Evolutionary conservation across 2,113 vertebrate species (phyloP).

Genomic region (Corythoichthys haematopterus): DNA sequence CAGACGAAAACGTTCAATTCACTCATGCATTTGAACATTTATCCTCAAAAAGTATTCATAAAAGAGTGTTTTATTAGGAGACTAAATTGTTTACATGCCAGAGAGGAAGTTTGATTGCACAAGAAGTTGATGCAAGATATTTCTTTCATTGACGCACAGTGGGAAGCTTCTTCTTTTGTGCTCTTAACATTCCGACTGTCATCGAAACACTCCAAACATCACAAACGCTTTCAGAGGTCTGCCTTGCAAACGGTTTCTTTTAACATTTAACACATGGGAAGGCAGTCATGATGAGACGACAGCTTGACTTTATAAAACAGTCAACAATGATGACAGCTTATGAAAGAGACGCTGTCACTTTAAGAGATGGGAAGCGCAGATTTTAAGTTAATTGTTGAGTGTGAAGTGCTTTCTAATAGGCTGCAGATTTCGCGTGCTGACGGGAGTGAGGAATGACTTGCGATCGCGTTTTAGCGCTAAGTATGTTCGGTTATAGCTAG

Average conservation of each 20-base stretch:
- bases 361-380: too few species aligned
- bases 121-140: neutral
- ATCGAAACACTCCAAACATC: neutral
- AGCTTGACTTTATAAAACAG: neutral
- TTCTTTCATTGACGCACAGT: neutral
- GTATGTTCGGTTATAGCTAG: too few species aligned
- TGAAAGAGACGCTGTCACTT: neutral
- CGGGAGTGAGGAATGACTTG: too few species aligned
- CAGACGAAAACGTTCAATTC: neutral
- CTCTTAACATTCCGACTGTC: slow-evolving; percentile 3
- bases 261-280: neutral
- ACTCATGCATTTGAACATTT: too few species aligned
- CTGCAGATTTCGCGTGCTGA: too few species aligned
- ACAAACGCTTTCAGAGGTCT: neutral
- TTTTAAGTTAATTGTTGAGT: too few species aligned
- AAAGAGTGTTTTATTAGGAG: neutral
- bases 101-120: neutral
- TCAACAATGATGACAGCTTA: neutral
- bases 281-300: too few species aligned
- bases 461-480: too few species aligned
- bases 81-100: neutral
- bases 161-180: neutral
- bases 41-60: neutral
- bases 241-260: too few species aligned
- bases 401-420: too few species aligned